These are phyloP conservation scores for Periophthalmodon schlosseri DNA, from an alignment of 2,113 vertebrate species.

Conservation along the genomic window DNA sequence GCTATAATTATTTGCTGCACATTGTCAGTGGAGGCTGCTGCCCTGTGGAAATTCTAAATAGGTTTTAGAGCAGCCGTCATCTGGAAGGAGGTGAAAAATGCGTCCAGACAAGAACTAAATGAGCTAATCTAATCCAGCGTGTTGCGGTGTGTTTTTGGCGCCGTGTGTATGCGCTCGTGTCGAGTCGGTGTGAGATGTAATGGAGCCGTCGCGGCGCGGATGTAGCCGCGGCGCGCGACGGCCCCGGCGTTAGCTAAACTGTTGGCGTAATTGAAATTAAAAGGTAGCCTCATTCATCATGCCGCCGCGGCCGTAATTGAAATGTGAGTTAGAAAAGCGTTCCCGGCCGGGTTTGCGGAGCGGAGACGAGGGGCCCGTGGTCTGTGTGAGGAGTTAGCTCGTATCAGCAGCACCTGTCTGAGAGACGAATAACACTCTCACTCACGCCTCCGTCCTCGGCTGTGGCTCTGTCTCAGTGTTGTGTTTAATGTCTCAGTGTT, in stretches of 20 bases:
- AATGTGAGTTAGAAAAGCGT: constrained; percentile 56
- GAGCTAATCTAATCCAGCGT: constrained; percentile 64
- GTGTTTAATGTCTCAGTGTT: background rate
- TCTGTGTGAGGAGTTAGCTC: constrained; percentile 39
- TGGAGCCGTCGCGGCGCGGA: constrained; percentile 63
- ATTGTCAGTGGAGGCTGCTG: constrained; percentile 36
- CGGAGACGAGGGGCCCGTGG: constrained; percentile 35
- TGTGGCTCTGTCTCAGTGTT: background rate
- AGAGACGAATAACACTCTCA: constrained; percentile 68
- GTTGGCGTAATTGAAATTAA: constrained; percentile 77
- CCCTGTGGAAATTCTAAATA: constrained; percentile 65
- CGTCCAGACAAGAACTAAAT: constrained; percentile 74
- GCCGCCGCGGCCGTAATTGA: constrained; percentile 70
- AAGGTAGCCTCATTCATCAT: constrained; percentile 78
- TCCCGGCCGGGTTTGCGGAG: constrained; percentile 18
- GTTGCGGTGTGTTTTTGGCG: constrained; percentile 24
- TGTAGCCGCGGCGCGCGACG: constrained; percentile 60
- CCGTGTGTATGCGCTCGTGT: constrained; percentile 23
- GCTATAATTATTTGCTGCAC: constrained; percentile 58
- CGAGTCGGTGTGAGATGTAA: constrained; percentile 53
- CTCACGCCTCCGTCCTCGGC: background rate
- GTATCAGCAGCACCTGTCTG: constrained; percentile 71
- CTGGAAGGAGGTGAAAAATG: constrained; percentile 61
- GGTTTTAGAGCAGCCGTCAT: constrained; percentile 60
- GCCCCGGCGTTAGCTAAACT: constrained; percentile 60